Conservation (phyloP, 92 coral and sea anemone genomes). For the Desmophyllum pertusum region DNA sequence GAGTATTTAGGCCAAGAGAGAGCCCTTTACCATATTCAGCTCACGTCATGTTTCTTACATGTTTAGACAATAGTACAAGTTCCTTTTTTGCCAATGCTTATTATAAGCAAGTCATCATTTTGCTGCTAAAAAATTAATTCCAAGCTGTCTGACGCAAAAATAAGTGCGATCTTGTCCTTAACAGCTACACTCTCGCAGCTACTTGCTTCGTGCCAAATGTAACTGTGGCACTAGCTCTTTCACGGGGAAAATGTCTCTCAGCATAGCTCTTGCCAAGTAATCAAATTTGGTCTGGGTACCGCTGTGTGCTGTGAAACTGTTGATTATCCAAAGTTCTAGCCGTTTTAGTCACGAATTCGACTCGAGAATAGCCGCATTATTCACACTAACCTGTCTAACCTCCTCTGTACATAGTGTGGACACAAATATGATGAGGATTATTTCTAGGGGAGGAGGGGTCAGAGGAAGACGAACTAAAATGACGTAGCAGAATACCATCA, state of each 20-base stretch:
- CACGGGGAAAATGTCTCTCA: background rate
- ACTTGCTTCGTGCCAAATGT: background rate
- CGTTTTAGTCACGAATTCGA: background rate
- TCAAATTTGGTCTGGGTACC: background rate
- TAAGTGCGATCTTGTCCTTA: background rate
- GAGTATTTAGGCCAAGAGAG: no score
- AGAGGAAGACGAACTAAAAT: slow-evolving; percentile 61
- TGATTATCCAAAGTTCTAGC: background rate
- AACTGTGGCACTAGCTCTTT: background rate
- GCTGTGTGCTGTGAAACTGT: background rate
- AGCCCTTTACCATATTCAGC: no score
- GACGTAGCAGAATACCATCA: slow-evolving; percentile 66
- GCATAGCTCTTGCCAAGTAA: background rate
- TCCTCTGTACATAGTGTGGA: slow-evolving; percentile 72
- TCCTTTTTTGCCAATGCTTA: background rate
- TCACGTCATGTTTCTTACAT: no score
- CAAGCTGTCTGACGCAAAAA: background rate
- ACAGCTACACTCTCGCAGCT: background rate
- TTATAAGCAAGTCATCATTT: no score
- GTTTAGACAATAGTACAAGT: no score
- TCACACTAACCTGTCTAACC: slow-evolving; percentile 66
- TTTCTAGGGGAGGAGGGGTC: slow-evolving; percentile 59
- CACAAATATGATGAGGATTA: slow-evolving; percentile 71
- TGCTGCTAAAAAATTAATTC: no score
- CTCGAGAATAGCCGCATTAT: background rate